Evolutionary conservation across 1,140 invertebrate species (phyloP).

Genomic region (Epicauta chinensis): DNA sequence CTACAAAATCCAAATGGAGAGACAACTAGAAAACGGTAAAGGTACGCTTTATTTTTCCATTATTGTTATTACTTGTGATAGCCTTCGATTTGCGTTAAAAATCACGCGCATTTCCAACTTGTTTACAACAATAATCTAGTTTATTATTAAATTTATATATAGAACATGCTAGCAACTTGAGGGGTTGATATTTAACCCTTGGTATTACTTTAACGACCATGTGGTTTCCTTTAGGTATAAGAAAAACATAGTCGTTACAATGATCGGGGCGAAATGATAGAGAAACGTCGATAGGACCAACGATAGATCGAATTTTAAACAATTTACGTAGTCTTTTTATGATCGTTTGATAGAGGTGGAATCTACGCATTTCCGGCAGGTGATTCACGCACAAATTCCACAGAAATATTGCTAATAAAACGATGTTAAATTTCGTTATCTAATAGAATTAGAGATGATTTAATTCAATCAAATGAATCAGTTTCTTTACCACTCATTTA

Average conservation of each 20-base stretch:
- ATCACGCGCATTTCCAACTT: slow-evolving; percentile 14
- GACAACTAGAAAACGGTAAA: slow-evolving; percentile 30
- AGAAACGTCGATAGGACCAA: not conserved
- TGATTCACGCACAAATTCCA: slow-evolving; percentile 4
- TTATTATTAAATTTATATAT: not conserved
- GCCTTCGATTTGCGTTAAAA: slow-evolving; percentile 13
- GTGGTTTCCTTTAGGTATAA: too few relatives aligned
- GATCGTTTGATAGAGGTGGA: not conserved
- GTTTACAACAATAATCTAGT: not conserved
- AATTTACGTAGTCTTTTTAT: too few relatives aligned
- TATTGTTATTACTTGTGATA: not conserved
- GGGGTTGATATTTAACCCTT: not conserved
- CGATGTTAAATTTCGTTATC: too few relatives aligned
- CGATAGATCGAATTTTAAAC: not conserved
- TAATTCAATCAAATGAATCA: too few relatives aligned
- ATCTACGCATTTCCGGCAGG: slow-evolving; percentile 16
- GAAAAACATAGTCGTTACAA: too few relatives aligned
- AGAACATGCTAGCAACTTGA: not conserved
- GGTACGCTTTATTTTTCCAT: slow-evolving; percentile 19
- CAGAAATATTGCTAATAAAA: not conserved
- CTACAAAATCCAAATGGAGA: slow-evolving; percentile 24
- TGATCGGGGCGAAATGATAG: too few relatives aligned
- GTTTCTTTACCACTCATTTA: too few relatives aligned
- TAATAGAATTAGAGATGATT: too few relatives aligned
- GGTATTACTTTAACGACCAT: too few relatives aligned